Conservation (phyloP, 30 jellyfish, hydroid and myxozoan species). For the Clytia hemisphaerica region DNA sequence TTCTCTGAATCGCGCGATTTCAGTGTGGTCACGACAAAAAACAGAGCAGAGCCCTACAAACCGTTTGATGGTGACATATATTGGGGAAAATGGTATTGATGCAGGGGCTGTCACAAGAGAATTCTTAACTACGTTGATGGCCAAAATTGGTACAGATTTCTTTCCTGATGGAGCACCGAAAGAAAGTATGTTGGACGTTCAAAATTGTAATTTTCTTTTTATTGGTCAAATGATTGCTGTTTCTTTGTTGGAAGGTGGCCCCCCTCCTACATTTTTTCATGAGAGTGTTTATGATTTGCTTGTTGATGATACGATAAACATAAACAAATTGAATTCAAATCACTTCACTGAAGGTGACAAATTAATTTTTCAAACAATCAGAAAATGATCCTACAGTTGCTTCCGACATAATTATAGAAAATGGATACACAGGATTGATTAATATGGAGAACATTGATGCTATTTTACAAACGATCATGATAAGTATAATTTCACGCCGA, state of each 20-base stretch:
- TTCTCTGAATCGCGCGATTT: no score
- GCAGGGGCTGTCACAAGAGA: constrained; percentile 25
- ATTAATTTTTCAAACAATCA: neutral
- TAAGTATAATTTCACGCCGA: no score
- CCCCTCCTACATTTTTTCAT: constrained; percentile 29
- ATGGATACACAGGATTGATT: constrained; percentile 42
- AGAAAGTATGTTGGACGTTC: constrained; percentile 19
- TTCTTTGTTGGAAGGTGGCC: constrained; percentile 46
- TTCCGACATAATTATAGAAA: constrained; percentile 37
- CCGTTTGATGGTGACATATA: constrained; percentile 21
- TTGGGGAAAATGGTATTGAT: constrained; percentile 43
- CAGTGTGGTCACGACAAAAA: constrained; percentile 25
- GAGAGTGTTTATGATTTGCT: neutral
- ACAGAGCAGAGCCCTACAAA: constrained; percentile 3
- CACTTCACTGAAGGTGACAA: constrained; percentile 11
- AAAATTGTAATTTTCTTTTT: constrained; percentile 44
- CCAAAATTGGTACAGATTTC: constrained; percentile 21
- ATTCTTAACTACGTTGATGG: constrained; percentile 20
- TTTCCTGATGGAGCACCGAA: constrained; percentile 36
- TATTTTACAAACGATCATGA: no score
- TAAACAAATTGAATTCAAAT: neutral
- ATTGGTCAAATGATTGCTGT: constrained; percentile 33
- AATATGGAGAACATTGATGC: neutral
- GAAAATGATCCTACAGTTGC: neutral
- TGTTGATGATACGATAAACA: neutral